These are phyloP conservation scores for Tolmerus cingulatus DNA, from an alignment of 2,888 invertebrate species.

Conservation along the genomic window DNA sequence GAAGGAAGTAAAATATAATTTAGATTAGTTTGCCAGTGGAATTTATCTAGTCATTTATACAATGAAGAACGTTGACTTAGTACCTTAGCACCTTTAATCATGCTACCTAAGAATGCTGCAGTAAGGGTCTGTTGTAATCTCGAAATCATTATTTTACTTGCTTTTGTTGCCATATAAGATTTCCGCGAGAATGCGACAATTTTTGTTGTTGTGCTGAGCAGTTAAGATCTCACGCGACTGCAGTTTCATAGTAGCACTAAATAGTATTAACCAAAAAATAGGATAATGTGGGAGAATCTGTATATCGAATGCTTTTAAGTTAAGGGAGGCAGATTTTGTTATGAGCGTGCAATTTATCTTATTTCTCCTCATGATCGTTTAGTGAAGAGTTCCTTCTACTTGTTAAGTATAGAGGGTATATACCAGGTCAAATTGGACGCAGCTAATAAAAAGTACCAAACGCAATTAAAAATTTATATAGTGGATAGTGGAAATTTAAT, in stretches of 20 bases:
- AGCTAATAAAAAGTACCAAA: not conserved
- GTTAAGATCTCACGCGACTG: not conserved
- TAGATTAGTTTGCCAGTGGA: conserved; percentile 9
- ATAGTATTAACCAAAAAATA: not conserved
- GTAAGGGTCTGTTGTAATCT: not conserved
- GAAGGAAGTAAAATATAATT: not conserved
- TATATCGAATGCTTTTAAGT: not conserved
- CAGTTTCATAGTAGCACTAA: not conserved
- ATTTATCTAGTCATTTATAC: conserved; percentile 39
- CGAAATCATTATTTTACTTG: not conserved
- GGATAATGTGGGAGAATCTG: not conserved
- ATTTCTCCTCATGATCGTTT: not conserved
- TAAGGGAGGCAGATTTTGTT: not conserved
- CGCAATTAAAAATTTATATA: not conserved
- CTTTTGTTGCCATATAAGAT: not conserved
- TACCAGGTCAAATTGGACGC: not conserved
- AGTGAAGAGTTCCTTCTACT: not conserved
- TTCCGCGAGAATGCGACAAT: not conserved
- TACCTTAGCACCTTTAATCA: not conserved
- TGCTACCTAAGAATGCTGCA: not conserved
- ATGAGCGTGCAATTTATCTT: not conserved
- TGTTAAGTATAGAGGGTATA: not conserved
- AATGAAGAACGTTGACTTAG: conserved; percentile 22
- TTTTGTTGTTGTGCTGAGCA: not conserved
- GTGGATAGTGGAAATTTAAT: not conserved